Percentiles rank a stretch among this genome's conserved stretches.
phyloP scores from a whole-genome alignment of 2,888 invertebrate species.

The Metopia argyrocephala region DNA sequence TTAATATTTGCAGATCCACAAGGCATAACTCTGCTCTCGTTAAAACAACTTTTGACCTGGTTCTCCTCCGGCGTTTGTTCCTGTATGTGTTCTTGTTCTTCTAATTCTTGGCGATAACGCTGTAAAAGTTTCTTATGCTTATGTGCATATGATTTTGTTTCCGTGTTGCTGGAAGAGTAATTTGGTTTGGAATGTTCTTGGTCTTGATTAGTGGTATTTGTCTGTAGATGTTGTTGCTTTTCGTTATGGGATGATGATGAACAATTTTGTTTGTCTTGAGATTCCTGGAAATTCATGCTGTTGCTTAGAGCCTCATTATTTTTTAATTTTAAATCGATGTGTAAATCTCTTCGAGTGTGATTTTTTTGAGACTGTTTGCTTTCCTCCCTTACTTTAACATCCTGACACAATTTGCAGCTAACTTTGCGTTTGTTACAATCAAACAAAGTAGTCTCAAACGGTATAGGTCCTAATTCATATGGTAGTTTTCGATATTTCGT shows the following conservation, averaged over 20 bases:
- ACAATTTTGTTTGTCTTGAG: conserved; percentile 20
- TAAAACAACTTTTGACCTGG: conserved; percentile 38
- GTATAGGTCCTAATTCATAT: conserved; percentile 85
- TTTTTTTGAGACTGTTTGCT: conserved; percentile 28
- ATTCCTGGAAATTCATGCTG: conserved; percentile 15
- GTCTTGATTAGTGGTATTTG: not conserved
- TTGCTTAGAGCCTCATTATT: not conserved
- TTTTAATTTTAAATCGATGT: conserved; percentile 27
- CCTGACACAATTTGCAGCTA: conserved; percentile 79
- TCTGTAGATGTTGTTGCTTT: conserved; percentile 19
- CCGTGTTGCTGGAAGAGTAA: conserved; percentile 23
- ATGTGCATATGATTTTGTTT: conserved; percentile 65
- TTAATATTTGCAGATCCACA: conserved; percentile 37
- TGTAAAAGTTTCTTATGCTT: conserved; percentile 74
- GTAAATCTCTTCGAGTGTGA: conserved; percentile 35
- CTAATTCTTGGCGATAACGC: conserved; percentile 73
- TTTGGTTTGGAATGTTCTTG: conserved; percentile 60
- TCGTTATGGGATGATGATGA: conserved; percentile 28
- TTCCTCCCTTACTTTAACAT: conserved; percentile 63
- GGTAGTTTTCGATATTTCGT: conserved; percentile 81
- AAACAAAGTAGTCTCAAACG: conserved; percentile 77
- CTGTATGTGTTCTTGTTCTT: conserved; percentile 67
- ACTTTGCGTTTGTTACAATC: conserved; percentile 76
- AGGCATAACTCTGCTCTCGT: not conserved
- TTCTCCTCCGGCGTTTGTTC: conserved; percentile 58